These are phyloP conservation scores for Bombus polaris DNA, from an alignment of 1,140 invertebrate species.

Conservation along the genomic window DNA sequence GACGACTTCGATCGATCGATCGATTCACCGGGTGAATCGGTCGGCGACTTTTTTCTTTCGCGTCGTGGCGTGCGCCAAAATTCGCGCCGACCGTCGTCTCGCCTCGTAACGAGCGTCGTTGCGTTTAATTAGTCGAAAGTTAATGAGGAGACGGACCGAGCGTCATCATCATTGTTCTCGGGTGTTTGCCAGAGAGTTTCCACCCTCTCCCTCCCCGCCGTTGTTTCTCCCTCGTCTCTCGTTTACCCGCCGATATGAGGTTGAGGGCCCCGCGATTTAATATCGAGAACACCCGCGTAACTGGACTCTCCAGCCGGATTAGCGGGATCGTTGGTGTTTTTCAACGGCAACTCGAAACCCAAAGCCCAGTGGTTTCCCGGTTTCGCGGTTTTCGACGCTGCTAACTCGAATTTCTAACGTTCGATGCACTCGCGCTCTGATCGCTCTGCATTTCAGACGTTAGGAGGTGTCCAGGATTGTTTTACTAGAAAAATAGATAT, in stretches of 20 bases:
- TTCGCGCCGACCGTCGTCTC: slow-evolving; percentile 6
- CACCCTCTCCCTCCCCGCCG: neutral
- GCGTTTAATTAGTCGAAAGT: slow-evolving; percentile 53
- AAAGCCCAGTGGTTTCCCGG: neutral
- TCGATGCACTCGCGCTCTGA: neutral
- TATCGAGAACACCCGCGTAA: neutral
- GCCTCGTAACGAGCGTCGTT: slow-evolving; percentile 42
- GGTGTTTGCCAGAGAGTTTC: slow-evolving; percentile 29
- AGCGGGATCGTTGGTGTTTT: slow-evolving; percentile 31
- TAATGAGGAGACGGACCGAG: slow-evolving; percentile 42
- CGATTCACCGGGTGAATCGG: slow-evolving; percentile 58
- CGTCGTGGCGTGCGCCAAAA: neutral
- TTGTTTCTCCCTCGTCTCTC: neutral
- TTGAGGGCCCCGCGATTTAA: neutral
- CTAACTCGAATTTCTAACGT: neutral
- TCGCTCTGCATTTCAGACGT: neutral
- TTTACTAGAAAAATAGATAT: no score
- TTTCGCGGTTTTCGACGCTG: neutral
- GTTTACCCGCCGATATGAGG: neutral
- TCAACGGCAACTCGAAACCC: slow-evolving; percentile 3
- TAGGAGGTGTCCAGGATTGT: neutral
- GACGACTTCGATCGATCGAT: slow-evolving; percentile 65
- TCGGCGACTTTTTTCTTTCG: slow-evolving; percentile 19
- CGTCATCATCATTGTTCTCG: slow-evolving; percentile 35
- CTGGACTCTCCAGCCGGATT: neutral